These are phyloP conservation scores for Smittia aterrima DNA, from an alignment of 2,888 invertebrate genomes.

Conservation along the genomic window DNA sequence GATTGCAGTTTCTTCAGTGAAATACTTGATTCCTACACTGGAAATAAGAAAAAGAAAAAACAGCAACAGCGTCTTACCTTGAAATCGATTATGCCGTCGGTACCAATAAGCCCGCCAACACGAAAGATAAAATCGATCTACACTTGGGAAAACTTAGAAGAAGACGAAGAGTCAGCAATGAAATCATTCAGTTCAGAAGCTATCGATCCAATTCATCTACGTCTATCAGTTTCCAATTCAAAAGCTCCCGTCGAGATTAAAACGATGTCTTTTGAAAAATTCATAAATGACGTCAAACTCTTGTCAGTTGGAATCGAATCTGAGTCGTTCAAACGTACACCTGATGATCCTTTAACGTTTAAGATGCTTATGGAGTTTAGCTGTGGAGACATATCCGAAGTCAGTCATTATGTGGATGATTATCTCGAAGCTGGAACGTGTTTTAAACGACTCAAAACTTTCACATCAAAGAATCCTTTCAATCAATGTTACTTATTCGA, in stretches of 20 bases:
- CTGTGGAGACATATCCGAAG: constrained; percentile 55
- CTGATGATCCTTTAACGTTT: constrained; percentile 54
- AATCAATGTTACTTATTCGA: constrained; percentile 48
- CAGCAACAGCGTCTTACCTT: not conserved
- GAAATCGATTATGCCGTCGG: not conserved
- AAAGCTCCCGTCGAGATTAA: constrained; percentile 2
- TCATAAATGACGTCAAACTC: constrained; percentile 26
- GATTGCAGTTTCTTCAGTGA: constrained; percentile 18
- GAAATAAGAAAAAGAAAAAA: not conserved
- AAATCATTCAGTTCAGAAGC: constrained; percentile 24
- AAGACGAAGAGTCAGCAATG: not conserved
- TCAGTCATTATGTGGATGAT: constrained; percentile 51
- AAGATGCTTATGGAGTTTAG: constrained; percentile 55
- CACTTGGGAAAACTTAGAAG: constrained; percentile 11
- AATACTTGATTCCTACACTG: constrained; percentile 4
- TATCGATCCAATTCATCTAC: not conserved
- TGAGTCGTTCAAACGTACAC: constrained; percentile 55
- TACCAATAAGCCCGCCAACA: not conserved
- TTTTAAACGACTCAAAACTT: constrained; percentile 48
- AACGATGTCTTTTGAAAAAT: not conserved
- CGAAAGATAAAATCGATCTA: not conserved
- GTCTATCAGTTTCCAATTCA: not conserved
- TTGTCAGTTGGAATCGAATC: constrained; percentile 57
- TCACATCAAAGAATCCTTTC: constrained; percentile 46
- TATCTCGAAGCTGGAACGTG: constrained; percentile 52